Conservation (phyloP, 2,797 vertebrate genomes). For the Alca torda region DNA sequence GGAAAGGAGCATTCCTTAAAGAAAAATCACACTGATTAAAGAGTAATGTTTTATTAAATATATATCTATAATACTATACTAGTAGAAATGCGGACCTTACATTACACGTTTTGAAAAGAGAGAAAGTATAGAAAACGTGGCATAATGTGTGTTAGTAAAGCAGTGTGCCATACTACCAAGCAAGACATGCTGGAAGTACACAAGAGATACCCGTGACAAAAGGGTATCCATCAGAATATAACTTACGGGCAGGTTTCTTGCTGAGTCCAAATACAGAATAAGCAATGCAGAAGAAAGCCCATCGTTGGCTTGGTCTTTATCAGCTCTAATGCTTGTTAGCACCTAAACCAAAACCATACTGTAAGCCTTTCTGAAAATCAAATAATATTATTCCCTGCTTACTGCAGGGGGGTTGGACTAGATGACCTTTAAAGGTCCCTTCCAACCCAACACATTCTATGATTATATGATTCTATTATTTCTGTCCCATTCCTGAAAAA, state of each 20-base stretch:
- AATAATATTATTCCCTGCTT: background rate
- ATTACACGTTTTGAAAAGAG: conserved; percentile 29
- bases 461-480: background rate
- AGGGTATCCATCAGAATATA: background rate
- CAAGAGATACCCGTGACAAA: background rate
- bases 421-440: too few species aligned
- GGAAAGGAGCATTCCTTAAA: conserved; percentile 43
- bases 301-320: conserved; percentile 86
- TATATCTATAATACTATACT: background rate
- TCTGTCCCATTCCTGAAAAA: background rate
- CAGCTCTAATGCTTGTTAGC: conserved; percentile 85
- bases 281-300: conserved; percentile 92
- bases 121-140: background rate
- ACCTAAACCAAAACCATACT: conserved; percentile 73
- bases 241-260: conserved; percentile 93
- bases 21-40: background rate
- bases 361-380: background rate
- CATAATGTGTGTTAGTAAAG: conserved; percentile 43
- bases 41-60: background rate
- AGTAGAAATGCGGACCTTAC: conserved; percentile 39
- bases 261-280: conserved; percentile 93
- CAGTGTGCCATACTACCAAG: conserved; percentile 44
- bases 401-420: too few species aligned
- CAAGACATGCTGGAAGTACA: conserved; percentile 5
- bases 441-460: too few species aligned